Percentiles rank a stretch among this genome's conserved stretches.
These are phyloP conservation scores for Cynopterus sphinx DNA, from an alignment of 2,797 vertebrate genomes.

Conservation along the genomic window DNA sequence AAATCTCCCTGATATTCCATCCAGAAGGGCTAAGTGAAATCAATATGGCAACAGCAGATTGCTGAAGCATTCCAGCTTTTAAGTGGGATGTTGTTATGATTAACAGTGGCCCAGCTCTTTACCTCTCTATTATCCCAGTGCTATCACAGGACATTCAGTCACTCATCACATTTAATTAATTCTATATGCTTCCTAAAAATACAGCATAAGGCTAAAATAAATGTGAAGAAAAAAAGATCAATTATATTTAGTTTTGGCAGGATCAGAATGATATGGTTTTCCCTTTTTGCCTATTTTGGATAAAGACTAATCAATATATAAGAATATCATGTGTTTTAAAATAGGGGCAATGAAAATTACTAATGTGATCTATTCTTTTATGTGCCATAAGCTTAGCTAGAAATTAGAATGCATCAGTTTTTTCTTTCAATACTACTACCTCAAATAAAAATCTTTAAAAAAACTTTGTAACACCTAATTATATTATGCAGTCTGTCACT, in stretches of 20 bases:
- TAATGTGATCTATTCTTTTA: background rate
- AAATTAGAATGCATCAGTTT: background rate
- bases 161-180: conserved; percentile 82
- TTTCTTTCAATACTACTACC: background rate
- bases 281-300: conserved; percentile 76
- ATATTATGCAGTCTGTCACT: background rate
- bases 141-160: conserved; percentile 75
- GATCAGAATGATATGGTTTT: conserved; percentile 51
- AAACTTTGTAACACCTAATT: background rate
- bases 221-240: conserved; percentile 77
- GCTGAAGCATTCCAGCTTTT: conserved; percentile 77
- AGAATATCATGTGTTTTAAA: conserved; percentile 51
- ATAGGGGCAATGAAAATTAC: conserved; percentile 14
- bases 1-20: conserved; percentile 80
- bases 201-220: conserved; percentile 76
- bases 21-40: conserved; percentile 82
- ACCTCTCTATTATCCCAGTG: conserved; percentile 80
- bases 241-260: conserved; percentile 75
- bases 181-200: conserved; percentile 78
- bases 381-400: background rate
- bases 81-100: conserved; percentile 81
- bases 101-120: conserved; percentile 77
- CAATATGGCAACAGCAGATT: conserved; percentile 83
- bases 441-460: conserved; percentile 14
- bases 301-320: conserved; percentile 71